Conservation (phyloP, 2,888 invertebrate genomes). For the Gastracanthus pulcherrimus region DNA sequence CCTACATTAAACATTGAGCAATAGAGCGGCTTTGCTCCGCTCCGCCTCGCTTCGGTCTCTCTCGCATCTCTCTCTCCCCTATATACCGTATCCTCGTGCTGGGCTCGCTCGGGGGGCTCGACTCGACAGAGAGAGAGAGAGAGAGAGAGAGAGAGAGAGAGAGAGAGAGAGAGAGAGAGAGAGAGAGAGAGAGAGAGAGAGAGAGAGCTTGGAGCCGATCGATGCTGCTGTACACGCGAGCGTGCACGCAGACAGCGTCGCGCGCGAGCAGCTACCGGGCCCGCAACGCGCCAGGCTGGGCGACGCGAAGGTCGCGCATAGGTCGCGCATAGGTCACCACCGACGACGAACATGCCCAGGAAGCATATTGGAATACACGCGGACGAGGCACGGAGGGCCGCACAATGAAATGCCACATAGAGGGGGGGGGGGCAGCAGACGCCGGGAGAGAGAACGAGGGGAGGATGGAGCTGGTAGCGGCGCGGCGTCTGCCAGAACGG, state of each 20-base stretch:
- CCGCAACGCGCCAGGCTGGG: neutral
- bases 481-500: neutral
- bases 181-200: too few relatives aligned
- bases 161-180: neutral
- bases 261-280: neutral
- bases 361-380: too few relatives aligned
- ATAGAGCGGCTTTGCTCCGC: too few relatives aligned
- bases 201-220: conserved; percentile 7
- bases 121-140: neutral
- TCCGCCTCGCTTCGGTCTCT: too few relatives aligned
- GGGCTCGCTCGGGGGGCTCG: neutral
- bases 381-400: too few relatives aligned
- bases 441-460: too few relatives aligned
- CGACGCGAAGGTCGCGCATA: conserved; percentile 27
- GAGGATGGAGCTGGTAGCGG: too few relatives aligned
- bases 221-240: neutral
- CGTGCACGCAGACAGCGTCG: neutral
- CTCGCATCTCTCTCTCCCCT: too few relatives aligned
- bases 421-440: too few relatives aligned
- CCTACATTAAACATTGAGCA: too few relatives aligned
- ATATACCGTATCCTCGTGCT: too few relatives aligned
- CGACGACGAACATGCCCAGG: neutral
- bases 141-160: neutral
- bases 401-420: too few relatives aligned
- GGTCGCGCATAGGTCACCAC: neutral